Evolutionary conservation across 1,140 invertebrate species (phyloP), one percentile per base, ranked within the genome.

Genomic region (Gryllus bimaculatus): DNA sequence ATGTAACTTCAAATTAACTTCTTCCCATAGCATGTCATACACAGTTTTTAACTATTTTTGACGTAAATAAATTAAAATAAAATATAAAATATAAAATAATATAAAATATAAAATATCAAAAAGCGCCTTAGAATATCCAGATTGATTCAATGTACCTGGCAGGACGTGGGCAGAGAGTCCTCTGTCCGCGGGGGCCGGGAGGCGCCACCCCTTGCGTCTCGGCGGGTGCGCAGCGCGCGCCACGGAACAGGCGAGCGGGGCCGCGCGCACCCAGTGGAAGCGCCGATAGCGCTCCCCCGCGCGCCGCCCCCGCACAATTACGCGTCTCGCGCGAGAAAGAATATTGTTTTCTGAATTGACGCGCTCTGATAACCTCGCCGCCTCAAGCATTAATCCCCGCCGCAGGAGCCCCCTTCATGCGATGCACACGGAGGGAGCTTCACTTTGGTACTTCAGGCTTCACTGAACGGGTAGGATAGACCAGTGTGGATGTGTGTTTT

Each of bases 271-370:
- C 7, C 54, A 18, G 54, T 18, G 54, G 54, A 66, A 66, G 54
- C 10, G 54, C 54, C 18, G 54, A 66, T 66, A 66, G 54, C 54
- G 18, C 10, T 1, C 54, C 54, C 54, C 7, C 10, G 54, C 54
- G 18, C 18, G 54, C 54, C 0, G 54, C 54, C 26, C 26, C 26
- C 54, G 54, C 54, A 66, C 54, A 66, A 66, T 66, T 66, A 66
- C 18, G 7, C 54, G 54, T 66, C 54, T 66, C 54, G 2, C 54
- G 10, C 54, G 54, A 18, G 54, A 7, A 66, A 66, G 54, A 66
- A 66, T 66, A 66, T 66, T 66, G 54, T 66, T 66, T 66, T 66
- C 54, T 10, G 54, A 66, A 66, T 66, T 66, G 54, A 66, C 54
- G 7, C 54, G 2, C 54, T 10, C 54, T 39, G 54, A 66, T 66